Conservation (phyloP, 2,113 vertebrate species). For the Theristicus caerulescens region DNA sequence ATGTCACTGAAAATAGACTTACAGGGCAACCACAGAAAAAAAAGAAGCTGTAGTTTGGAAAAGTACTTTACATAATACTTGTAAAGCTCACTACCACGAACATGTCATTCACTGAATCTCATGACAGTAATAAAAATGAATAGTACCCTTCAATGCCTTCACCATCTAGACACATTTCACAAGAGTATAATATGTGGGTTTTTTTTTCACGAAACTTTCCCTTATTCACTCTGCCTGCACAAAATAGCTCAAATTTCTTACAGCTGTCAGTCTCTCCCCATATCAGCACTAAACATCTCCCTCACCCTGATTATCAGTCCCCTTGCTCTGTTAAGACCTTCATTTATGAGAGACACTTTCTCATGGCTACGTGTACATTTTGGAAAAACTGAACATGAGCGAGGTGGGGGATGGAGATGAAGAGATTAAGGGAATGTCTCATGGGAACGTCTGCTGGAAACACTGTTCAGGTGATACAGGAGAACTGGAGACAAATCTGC, state of each 20-base stretch:
- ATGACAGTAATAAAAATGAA: not conserved
- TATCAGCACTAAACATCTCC: not conserved
- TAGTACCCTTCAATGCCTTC: not conserved
- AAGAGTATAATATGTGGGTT: accelerated
- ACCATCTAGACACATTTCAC: not conserved
- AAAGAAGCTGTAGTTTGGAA: not conserved
- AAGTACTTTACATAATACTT: not conserved
- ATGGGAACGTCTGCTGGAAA: not conserved
- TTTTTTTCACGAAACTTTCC: not conserved
- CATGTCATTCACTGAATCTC: not conserved
- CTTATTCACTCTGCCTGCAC: not conserved
- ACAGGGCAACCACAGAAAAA: not conserved
- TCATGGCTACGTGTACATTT: not conserved
- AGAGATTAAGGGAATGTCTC: not conserved
- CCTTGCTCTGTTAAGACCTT: not conserved
- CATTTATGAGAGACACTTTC: not conserved
- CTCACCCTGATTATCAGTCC: not conserved
- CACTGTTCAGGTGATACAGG: accelerated
- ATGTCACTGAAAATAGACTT: not conserved
- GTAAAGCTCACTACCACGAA: not conserved
- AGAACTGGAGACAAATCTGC: not conserved
- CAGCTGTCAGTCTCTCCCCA: not conserved
- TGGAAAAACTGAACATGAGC: not conserved
- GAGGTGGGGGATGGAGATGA: not conserved
- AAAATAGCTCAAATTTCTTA: not conserved